These are phyloP conservation scores for Lamprologus tigripictilis DNA, from an alignment of 2,113 vertebrate genomes.

Conservation along the genomic window DNA sequence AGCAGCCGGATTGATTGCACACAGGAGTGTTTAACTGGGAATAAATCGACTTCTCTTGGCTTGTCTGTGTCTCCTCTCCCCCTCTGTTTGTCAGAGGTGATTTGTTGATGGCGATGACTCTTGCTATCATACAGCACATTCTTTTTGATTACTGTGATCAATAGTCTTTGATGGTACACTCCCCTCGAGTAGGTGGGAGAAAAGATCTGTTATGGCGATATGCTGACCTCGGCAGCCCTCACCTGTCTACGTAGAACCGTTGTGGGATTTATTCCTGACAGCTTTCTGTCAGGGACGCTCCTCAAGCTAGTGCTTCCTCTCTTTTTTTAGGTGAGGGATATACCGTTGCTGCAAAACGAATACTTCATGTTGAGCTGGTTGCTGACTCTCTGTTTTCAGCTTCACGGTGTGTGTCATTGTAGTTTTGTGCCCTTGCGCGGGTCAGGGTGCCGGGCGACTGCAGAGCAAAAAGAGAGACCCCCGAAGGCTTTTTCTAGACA, in stretches of 20 bases:
- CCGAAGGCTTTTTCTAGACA: neutral
- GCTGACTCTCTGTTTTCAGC: constrained; percentile 13
- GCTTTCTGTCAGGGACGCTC: neutral
- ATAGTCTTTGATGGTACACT: constrained; percentile 39
- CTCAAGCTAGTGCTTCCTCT: neutral
- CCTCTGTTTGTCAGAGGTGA: constrained; percentile 40
- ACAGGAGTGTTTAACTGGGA: constrained; percentile 2
- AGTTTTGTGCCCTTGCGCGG: neutral
- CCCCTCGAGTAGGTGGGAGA: neutral
- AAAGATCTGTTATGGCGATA: constrained; percentile 37
- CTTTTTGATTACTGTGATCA: constrained; percentile 53
- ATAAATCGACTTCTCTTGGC: constrained; percentile 14
- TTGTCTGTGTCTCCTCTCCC: neutral
- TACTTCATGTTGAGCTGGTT: neutral
- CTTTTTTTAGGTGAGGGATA: neutral
- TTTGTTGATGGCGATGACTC: constrained; percentile 46
- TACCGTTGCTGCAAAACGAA: neutral
- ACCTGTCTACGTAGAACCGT: neutral
- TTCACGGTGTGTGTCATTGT: neutral
- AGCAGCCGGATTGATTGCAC: constrained; percentile 25
- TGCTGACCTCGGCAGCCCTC: constrained; percentile 32
- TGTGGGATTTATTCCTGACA: constrained; percentile 39
- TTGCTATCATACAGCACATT: constrained; percentile 21
- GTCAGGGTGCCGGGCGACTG: neutral
- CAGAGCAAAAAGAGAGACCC: neutral